phyloP scores from a whole-genome alignment of 92 coral and sea anemone genomes.

The Heteractis magnifica region DNA sequence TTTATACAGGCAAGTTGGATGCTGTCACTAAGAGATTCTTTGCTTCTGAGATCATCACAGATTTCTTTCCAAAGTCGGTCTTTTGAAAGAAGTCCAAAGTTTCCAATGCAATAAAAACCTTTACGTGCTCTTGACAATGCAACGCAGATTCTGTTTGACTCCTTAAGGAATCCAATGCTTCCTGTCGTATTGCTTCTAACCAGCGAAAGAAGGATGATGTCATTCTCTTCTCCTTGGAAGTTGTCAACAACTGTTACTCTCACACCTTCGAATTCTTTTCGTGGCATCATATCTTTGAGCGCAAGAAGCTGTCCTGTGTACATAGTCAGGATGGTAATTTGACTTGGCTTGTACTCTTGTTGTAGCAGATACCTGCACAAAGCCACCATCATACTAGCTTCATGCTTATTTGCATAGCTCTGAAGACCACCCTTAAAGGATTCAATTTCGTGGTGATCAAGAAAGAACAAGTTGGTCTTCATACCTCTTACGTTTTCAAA shows the following conservation, averaged over 20 bases:
- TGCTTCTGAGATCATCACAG: conserved; percentile 43
- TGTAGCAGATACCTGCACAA: conserved; percentile 59
- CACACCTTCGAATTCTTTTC: conserved; percentile 41
- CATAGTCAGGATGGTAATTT: conserved; percentile 67
- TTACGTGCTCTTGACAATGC: conserved; percentile 72
- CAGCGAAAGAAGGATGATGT: conserved; percentile 64
- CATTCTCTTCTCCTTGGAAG: conserved; percentile 82
- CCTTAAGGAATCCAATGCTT: conserved; percentile 62
- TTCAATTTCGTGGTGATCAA: conserved; percentile 62
- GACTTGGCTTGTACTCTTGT: conserved; percentile 53
- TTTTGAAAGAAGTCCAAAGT: conserved; percentile 51
- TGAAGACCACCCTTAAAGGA: conserved; percentile 39
- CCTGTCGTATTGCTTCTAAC: conserved; percentile 63
- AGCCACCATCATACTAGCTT: conserved; percentile 56
- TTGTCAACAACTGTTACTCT: conserved; percentile 64
- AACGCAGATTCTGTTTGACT: conserved; percentile 79
- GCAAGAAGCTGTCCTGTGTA: conserved; percentile 70
- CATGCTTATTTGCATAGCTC: conserved; percentile 65
- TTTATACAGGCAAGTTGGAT: conserved; percentile 46
- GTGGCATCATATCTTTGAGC: conserved; percentile 55
- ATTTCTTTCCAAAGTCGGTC: conserved; percentile 60
- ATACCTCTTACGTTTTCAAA: conserved; percentile 59
- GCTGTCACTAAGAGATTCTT: conserved; percentile 29
- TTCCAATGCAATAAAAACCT: conserved; percentile 72
- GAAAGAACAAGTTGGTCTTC: conserved; percentile 60